Base-by-base conservation (phyloP, 2,888 invertebrate genomes). In the Branchipolynoe longqiensis region DNA sequence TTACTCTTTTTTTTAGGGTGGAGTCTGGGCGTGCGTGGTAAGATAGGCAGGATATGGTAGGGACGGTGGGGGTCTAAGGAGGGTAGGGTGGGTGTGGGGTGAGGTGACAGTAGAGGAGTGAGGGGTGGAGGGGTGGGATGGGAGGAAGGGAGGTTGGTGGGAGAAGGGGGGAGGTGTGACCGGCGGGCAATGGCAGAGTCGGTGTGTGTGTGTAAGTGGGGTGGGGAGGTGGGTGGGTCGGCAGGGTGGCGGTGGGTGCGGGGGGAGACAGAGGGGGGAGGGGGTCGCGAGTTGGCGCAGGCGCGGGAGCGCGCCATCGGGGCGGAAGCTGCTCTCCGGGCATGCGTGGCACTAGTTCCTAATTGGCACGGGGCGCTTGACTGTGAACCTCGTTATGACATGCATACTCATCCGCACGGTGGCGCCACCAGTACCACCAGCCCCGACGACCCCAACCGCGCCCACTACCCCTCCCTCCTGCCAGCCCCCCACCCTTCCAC, bases 321-420 rank as follows among this genome's bases (percentile, higher is more conserved):
- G n/a, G n/a, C 40, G 41, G 74, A 74, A 38, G 40, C 41, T 78
- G 48, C 28, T 78, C 48, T 48, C n/a, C n/a, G 69, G 6, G 69
- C 78, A 78, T 78, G 48, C 25, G 41, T 28, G 41, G 28, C 18
- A 28, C n/a, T n/a, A 48, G 3, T 2, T 78, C 41, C 78, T 78
- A 78, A 78, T 78, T 78, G 78, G 78, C 78, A 41, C 14, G 6
- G 28, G 25, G 40, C 78, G 78, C 78, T 78, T 41, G 40, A 40
- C 78, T 25, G 22, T 4, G 48, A 25, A 48, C 25, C 48, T 78
- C 78, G 41, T 78, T 78, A 78, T 78, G 78, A 78, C 78, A 78
- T 78, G 78, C 78, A 78, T 78, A 78, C 25, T 78, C 41, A 78
- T 40, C 41, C 28, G 48, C 54, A 69, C n/a, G 69, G n/a, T 8